These are phyloP conservation scores for Drosophila malerkotliana DNA, from an alignment of 1,140 invertebrate species.

Conservation along the genomic window DNA sequence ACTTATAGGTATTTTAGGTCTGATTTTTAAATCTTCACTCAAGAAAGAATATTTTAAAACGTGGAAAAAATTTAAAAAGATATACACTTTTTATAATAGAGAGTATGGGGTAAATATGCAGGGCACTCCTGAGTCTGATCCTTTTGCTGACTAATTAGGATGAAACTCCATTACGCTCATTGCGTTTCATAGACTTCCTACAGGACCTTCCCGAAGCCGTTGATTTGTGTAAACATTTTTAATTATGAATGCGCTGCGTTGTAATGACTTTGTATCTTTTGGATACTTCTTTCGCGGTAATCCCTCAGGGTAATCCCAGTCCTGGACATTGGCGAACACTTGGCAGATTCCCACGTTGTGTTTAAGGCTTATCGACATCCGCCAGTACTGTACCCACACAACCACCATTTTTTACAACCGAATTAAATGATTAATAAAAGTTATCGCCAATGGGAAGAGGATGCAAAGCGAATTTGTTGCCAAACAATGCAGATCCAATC, in stretches of 20 bases:
- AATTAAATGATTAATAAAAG: constrained; percentile 80
- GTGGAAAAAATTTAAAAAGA: no score
- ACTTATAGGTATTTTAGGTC: neutral
- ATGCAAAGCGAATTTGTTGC: constrained; percentile 61
- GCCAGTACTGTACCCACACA: constrained; percentile 8
- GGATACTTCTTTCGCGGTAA: neutral
- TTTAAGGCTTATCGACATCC: constrained; percentile 55
- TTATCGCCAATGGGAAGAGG: constrained; percentile 39
- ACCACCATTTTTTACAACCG: constrained; percentile 22
- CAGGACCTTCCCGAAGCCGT: constrained; percentile 5
- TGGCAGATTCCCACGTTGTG: constrained; percentile 61
- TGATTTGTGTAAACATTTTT: constrained; percentile 68
- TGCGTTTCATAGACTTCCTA: constrained; percentile 30
- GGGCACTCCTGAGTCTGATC: neutral
- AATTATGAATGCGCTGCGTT: constrained; percentile 68
- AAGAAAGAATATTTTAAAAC: neutral
- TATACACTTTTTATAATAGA: neutral
- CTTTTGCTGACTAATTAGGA: constrained; percentile 49
- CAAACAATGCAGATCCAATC: constrained; percentile 24
- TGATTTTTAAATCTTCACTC: no score
- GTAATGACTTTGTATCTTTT: constrained; percentile 77
- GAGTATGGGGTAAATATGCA: neutral
- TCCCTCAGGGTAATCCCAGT: constrained; percentile 1
- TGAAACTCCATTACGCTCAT: constrained; percentile 41
- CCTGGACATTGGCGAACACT: constrained; percentile 42